Conservation (phyloP, 1,140 invertebrate species). For the Drosophila fuyamai region DNA sequence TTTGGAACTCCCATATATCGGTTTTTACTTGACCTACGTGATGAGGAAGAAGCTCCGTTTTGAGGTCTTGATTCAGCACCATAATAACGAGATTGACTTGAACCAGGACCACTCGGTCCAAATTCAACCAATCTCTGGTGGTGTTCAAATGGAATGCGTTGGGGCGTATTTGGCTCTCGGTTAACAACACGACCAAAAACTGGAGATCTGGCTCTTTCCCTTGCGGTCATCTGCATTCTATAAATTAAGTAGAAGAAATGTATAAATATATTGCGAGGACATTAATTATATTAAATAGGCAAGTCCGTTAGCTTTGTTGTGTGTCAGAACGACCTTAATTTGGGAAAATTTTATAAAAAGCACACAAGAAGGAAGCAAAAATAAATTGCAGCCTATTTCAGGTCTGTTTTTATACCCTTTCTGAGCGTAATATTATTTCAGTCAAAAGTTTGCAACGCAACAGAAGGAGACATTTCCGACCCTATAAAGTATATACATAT, state of each 20-base stretch:
- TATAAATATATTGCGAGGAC: background rate
- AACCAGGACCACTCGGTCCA: constrained; percentile 11
- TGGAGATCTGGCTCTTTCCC: constrained; percentile 80
- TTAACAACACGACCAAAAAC: constrained; percentile 88
- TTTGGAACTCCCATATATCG: constrained; percentile 61
- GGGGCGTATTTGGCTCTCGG: constrained; percentile 85
- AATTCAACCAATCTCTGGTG: constrained; percentile 47
- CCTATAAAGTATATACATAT: too few species aligned
- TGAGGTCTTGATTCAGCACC: constrained; percentile 57
- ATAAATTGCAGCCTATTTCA: too few species aligned
- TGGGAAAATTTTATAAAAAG: too few species aligned
- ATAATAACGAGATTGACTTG: constrained; percentile 48
- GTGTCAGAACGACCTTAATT: too few species aligned
- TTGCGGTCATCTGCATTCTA: constrained; percentile 57
- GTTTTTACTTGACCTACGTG: constrained; percentile 64
- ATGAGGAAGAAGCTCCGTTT: constrained; percentile 14
- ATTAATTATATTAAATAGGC: too few species aligned
- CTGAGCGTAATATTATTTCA: too few species aligned
- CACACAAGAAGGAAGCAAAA: too few species aligned
- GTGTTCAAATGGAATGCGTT: constrained; percentile 40
- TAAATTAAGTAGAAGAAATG: background rate
- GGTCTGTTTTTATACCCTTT: too few species aligned
- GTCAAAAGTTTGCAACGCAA: too few species aligned
- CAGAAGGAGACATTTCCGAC: too few species aligned
- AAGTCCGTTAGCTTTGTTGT: too few species aligned